Evolutionary conservation across 2,113 vertebrate genomes (phyloP), one percentile per base, ranked within the genome.

Genomic region (Oryzias curvinotus): DNA sequence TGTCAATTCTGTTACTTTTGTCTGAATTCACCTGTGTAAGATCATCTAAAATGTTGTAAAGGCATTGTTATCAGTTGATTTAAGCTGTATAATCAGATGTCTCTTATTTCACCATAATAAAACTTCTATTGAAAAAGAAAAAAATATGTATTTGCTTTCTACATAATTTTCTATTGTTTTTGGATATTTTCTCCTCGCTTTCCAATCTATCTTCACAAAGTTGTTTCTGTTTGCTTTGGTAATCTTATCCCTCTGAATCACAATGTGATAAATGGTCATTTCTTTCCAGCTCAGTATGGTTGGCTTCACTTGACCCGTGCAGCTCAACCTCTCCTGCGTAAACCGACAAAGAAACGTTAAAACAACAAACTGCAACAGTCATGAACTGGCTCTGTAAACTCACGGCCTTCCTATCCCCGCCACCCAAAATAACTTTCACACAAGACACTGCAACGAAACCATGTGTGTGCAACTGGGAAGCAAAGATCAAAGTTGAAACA

Each of bases 241-340:
- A 90, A 91, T 85, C 65, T 71, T 78, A 93, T 87, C 83, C 75
- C 75, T 51, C 73, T 87, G 86, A 93, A 91, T 90, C 85, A 85
- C 52, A 82, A 86, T 80, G 89, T 91, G 90, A 91, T 90, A 93
- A 92, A 92, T 90, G 87, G 88, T 87, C 75, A 88, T 87, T 87
- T 89, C 85, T 91, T 87, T 89, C 85, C 86, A 85, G 78, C 74
- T 81, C 81, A 84, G 84, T 81, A 82, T 79, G 87, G 84, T 81
- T 91, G 89, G 87, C 83, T 90, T 88, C 52, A 15, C 61, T 78
- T 85, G 83, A 91, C 77, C 86, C 83, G 8, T 59, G 71, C 57
- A 65, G 82, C 65, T 73, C 68, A 73, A 87, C 81, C 86, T 75
- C 17, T 10, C 67, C 78, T 69, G 36, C 66, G 70, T 62, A 76